Evolutionary conservation across 2,113 vertebrate genomes (phyloP).

Genomic region (Apodemus speciosus): DNA sequence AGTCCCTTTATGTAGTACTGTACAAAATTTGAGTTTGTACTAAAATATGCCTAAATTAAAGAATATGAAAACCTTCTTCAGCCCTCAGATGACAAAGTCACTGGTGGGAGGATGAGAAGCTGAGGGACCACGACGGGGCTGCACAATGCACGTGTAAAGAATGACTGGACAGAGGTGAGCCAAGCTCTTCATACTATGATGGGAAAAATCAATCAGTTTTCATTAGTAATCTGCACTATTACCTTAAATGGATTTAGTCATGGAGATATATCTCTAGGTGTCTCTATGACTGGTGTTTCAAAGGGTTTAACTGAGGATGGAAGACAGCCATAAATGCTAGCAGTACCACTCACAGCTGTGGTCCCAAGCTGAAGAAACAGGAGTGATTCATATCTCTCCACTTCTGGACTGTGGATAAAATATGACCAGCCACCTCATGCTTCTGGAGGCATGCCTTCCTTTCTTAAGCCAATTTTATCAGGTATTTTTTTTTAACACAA

Average conservation of each 20-base stretch:
- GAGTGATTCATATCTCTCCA: not conserved
- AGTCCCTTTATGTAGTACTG: not conserved
- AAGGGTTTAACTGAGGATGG: not conserved
- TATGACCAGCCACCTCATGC: not conserved
- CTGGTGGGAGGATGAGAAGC: not conserved
- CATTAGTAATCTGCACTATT: not conserved
- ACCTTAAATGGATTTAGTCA: not conserved
- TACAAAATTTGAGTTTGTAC: not conserved
- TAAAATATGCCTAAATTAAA: constrained; percentile 29
- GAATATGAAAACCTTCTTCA: constrained; percentile 5
- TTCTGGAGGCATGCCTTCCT: not conserved
- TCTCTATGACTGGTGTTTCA: not conserved
- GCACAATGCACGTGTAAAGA: not conserved
- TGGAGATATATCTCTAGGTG: not conserved
- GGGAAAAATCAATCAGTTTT: not conserved
- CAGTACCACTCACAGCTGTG: not conserved
- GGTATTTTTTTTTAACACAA: not conserved
- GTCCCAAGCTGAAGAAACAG: not conserved
- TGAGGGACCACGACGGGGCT: not conserved
- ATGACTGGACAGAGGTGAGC: not conserved
- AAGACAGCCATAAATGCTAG: not conserved
- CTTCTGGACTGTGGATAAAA: not conserved
- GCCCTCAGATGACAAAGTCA: not conserved
- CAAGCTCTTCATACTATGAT: not conserved
- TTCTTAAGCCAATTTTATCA: not conserved